Base-by-base conservation (phyloP, 2,797 vertebrate genomes). In the Cyprinella venusta region DNA sequence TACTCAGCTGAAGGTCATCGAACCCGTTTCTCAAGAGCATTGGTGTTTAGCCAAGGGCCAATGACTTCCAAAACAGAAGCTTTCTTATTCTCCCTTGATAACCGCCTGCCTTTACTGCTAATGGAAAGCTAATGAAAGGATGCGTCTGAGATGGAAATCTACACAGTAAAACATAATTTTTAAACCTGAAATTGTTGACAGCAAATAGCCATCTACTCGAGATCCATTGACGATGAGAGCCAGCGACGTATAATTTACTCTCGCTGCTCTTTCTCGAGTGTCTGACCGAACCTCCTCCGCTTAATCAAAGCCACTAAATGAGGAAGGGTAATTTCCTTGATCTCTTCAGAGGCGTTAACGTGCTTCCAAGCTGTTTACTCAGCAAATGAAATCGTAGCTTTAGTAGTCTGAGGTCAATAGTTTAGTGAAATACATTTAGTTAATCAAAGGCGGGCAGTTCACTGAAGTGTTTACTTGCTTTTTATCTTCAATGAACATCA, bases 51-150 rank as follows among this genome's bases (percentile, higher is more conserved):
- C 30, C 33, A 76, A 59, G 54, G 30, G 74, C 36, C 3, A 13
- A 24, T 64, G 76, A 65, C 33, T 52, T 10, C 36, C 36, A 42
- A 77, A 77, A 61, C 75, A 63, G 30, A 69, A 52, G 76, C 5
- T 15, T 30, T 59, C 50, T 42, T 69, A 54, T 69, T 42, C 52
- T 18, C 13, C 42, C 59, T 77, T 77, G 75, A 77, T 77, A 42
- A 63, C n/a, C 33, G 21, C 50, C n/a, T 10, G 10, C 50, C 36
- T 70, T 70, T 80, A 56, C 50, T 40, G 38, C 70, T 80, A 85
- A 86, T 85, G 78, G 78, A 86, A 70, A 63, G 36, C 54, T 79
- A 83, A 84, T 85, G 45, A 89, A 85, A 78, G 80, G 61, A 88
- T 86, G 85, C 52, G 5, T 33, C 79, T 24, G 48, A 64, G 63